Conservation (phyloP, 2,113 vertebrate species). For the Mustela lutreola region DNA sequence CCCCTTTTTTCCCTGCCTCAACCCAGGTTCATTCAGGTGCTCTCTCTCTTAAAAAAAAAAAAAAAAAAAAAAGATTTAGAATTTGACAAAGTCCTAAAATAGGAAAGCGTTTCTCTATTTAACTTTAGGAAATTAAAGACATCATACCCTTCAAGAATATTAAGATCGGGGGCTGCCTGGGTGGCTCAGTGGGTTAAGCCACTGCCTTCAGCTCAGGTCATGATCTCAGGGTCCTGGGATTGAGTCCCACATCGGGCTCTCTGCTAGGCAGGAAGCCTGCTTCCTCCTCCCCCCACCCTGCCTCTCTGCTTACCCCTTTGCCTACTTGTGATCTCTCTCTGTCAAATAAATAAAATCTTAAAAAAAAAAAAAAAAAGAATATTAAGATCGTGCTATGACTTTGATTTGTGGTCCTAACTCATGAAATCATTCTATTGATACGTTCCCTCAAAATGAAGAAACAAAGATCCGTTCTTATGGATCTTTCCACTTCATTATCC, state of each 20-base stretch:
- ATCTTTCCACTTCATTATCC: background rate
- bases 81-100: background rate
- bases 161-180: background rate
- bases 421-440: background rate
- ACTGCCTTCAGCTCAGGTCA: too few relatives aligned
- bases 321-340: too few relatives aligned
- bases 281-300: too few relatives aligned
- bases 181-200: too few relatives aligned
- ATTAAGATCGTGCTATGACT: background rate
- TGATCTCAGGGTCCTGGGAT: too few relatives aligned
- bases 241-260: too few relatives aligned
- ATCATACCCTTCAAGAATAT: background rate
- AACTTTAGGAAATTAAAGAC: background rate
- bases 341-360: too few relatives aligned
- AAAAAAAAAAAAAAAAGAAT: background rate
- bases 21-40: background rate
- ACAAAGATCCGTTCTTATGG: background rate
- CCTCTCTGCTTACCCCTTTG: too few relatives aligned
- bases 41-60: background rate
- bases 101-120: constrained; percentile 17
- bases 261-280: too few relatives aligned
- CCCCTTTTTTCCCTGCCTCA: background rate
- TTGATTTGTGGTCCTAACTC: background rate
- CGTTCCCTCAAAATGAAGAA: background rate
- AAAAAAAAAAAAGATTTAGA: background rate